Evolutionary conservation across 2,888 invertebrate genomes (phyloP), one percentile per base, ranked within the genome.

Genomic region (Gerris lacustris): DNA sequence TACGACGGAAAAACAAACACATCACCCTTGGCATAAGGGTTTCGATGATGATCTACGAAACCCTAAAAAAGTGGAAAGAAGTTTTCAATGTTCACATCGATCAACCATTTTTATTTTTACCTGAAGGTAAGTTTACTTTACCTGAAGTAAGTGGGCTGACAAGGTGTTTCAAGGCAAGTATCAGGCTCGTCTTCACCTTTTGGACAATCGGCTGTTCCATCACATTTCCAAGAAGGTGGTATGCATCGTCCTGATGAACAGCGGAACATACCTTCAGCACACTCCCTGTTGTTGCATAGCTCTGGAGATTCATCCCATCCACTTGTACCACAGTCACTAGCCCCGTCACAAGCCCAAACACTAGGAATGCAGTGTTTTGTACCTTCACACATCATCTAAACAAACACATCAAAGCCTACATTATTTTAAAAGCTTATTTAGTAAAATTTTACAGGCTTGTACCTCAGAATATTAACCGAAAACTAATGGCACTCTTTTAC

Each of bases 181-280:
- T 84, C 82, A 7, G 89, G 90, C 81, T 94, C 94, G 82, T 94
- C 95, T 69, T 89, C 88, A 11, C 87, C 87, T 82, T 94, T 94
- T 17, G 89, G 91, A 80, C 92, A 92, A 80, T 92, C 92, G 72
- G 85, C 83, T 79, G 90, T 90, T 18, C 84, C 86, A 82, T 92
- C 92, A 80, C 92, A 92, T 69, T 88, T 86, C 91, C 92, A 92
- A 73, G 90, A 88, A 44, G 83, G 83, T 44, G 91, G 90, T 79
- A 92, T 88, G 81, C 92, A 92, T 73, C 86, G 86, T 69, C 73
- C 76, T 79, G 86, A 87, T 69, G 67, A 67, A 66, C 78, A 77
- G 66, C 71, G 74, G 74, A 80, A 84, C 64, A 64, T 64, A 1
- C 17, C 64, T 7, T 75, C 75, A 6, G 76, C 76, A 70, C 80